Evolutionary conservation across 2,797 vertebrate species (phyloP).

Genomic region (Centropyge bicolor): DNA sequence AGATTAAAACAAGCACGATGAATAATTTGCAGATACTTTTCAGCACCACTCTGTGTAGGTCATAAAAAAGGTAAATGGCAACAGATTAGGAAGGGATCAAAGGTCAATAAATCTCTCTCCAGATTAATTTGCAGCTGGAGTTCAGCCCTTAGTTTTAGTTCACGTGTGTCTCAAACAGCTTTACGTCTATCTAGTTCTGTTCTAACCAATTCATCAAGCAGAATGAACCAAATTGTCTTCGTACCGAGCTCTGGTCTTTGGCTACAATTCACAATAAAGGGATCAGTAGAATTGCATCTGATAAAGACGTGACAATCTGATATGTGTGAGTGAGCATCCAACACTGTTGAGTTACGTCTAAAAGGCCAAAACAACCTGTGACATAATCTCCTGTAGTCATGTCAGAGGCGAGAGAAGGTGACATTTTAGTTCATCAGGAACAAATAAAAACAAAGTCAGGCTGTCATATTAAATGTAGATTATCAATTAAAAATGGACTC

Average conservation of each 20-base stretch:
- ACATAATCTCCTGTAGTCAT: slow-evolving; percentile 5
- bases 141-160: slow-evolving; percentile 69
- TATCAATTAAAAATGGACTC: not conserved
- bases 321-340: slow-evolving; percentile 63
- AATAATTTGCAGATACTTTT: slow-evolving; percentile 23
- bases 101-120: slow-evolving; percentile 32
- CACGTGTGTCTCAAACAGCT: slow-evolving; percentile 28
- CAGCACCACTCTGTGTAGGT: slow-evolving; percentile 31
- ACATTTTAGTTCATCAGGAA: not conserved
- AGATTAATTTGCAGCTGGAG: slow-evolving; percentile 48
- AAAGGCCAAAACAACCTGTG: slow-evolving; percentile 16
- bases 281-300: slow-evolving; percentile 68
- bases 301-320: slow-evolving; percentile 64
- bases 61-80: slow-evolving; percentile 30
- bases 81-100: slow-evolving; percentile 29
- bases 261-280: slow-evolving; percentile 78
- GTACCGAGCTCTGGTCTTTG: slow-evolving; percentile 70
- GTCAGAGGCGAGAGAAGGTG: not conserved
- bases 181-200: slow-evolving; percentile 29
- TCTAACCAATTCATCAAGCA: slow-evolving; percentile 25
- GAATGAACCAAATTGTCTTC: slow-evolving; percentile 38
- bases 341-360: slow-evolving; percentile 6
- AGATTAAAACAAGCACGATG: slow-evolving; percentile 14
- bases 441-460: slow-evolving; percentile 4
- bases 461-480: not conserved